A percentile compares a stretch with the other conserved stretches of the same genome.
phyloP scores from a whole-genome alignment of 1,140 invertebrate species.

The Leucophenga varia region DNA sequence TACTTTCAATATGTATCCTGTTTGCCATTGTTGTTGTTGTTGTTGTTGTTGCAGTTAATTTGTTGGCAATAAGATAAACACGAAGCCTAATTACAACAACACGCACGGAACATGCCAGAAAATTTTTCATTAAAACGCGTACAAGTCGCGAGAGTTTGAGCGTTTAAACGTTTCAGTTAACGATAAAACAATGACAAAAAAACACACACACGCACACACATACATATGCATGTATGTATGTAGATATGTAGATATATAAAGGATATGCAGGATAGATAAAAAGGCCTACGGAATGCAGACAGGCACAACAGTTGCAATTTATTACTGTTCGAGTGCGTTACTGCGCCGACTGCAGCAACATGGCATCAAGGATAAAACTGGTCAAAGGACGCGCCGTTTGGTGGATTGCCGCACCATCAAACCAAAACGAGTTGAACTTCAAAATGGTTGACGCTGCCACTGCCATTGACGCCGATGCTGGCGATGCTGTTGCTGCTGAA shows the following conservation, averaged over 20 bases:
- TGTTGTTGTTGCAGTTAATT: conserved; percentile 51
- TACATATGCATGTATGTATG: background rate
- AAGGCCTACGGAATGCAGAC: conserved; percentile 12
- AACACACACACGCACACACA: conserved; percentile 9
- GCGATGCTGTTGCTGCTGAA: conserved; percentile 7
- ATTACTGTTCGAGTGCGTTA: conserved; percentile 17
- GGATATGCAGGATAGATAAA: conserved; percentile 14
- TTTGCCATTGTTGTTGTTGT: conserved; percentile 23
- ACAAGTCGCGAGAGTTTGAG: conserved; percentile 3
- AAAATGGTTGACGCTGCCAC: too few relatives aligned
- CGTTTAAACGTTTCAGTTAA: background rate
- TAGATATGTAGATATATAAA: conserved; percentile 5
- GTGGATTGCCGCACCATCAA: conserved; percentile 35
- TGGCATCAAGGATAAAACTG: conserved; percentile 15
- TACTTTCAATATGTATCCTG: too few relatives aligned
- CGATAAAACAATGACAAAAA: background rate
- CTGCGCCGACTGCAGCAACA: background rate
- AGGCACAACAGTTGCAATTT: conserved; percentile 40
- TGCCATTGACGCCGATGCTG: conserved; percentile 6
- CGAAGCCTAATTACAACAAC: conserved; percentile 51
- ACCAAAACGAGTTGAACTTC: too few relatives aligned
- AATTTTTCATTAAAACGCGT: conserved; percentile 53
- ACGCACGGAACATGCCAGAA: conserved; percentile 51
- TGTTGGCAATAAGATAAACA: conserved; percentile 54
- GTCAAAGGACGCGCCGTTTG: conserved; percentile 39